Evolutionary conservation across 2,113 vertebrate species (phyloP).

Genomic region (Oenanthe melanoleuca): DNA sequence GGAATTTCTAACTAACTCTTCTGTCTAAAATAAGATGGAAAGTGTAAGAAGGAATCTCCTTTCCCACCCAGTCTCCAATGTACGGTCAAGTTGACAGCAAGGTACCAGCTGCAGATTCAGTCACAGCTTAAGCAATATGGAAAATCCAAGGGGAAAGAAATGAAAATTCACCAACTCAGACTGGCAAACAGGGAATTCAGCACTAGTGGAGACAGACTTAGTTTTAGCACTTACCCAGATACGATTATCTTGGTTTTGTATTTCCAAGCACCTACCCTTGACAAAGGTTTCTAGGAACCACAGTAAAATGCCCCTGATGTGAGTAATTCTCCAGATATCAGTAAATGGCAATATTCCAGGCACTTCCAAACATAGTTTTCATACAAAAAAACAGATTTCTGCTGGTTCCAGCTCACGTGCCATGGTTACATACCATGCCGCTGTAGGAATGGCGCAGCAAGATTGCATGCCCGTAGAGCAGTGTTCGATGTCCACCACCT

Average conservation of each 20-base stretch:
- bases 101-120: neutral
- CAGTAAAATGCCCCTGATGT: neutral
- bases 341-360: neutral
- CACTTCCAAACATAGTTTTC: neutral
- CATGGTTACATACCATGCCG: slow-evolving; percentile 85
- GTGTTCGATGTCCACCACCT: slow-evolving; percentile 90
- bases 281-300: neutral
- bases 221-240: neutral
- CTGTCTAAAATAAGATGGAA: neutral
- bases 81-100: neutral
- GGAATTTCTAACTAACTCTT: neutral
- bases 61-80: neutral
- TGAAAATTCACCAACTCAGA: neutral
- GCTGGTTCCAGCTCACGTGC: neutral
- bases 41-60: neutral
- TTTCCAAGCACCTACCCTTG: neutral
- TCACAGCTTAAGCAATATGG: neutral
- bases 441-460: slow-evolving; percentile 95
- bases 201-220: neutral
- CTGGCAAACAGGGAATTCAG: neutral
- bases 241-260: fast-evolving
- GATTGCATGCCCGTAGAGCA: slow-evolving; percentile 93
- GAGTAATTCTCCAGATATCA: neutral
- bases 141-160: neutral
- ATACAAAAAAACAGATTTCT: neutral